Evolutionary conservation across 2,888 invertebrate genomes (phyloP), one percentile per base, ranked within the genome.

Genomic region (Eurytoma adleriae): DNA sequence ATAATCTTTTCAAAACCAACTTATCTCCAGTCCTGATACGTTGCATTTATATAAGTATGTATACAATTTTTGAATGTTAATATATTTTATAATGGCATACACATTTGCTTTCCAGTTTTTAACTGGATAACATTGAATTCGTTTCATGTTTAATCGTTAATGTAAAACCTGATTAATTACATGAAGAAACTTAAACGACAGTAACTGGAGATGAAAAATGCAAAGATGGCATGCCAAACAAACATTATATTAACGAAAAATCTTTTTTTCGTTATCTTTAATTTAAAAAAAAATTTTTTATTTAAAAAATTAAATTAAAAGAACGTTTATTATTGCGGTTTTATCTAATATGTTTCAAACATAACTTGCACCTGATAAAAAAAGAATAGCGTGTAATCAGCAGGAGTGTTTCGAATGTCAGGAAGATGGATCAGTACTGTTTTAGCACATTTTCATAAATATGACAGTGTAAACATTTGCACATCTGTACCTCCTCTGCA

Each of bases 1-100:
- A 86, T 85, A 86, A 83, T 84, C 84, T 86, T 83, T 83, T 84
- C 66, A 85, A 86, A 86, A 86, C 81, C 84, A 85, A 84, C 81
- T 82, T 82, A 72, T 76, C 66, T 84, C 76, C 79, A 75, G 74
- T 78, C 78, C 76, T 78, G 70, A 7, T 59, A 72, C 72, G 64
- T 24, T 74, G 76, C 59, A 61, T 18, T 57, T 72, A 27, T 64
- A 62, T 59, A 66, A 52, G 30, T 71, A 67, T 71, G 57, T 64
- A 66, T 56, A 67, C 52, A 76, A 61, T 54, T 64, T 48, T 68
- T 50, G 7, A 27, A 80, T 30, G n/a, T 70, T 71, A 50, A 48
- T n/a, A 50, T 78, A 62, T 67, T 67, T 59, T n/a, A 68, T 10
- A 40, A 68, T 68, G 57, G 71, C 64, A 78, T 67, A 30, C 18